Evolutionary conservation across 1,140 invertebrate genomes (phyloP), one percentile per base, ranked within the genome.

Genomic region (Conus ventricosus): DNA sequence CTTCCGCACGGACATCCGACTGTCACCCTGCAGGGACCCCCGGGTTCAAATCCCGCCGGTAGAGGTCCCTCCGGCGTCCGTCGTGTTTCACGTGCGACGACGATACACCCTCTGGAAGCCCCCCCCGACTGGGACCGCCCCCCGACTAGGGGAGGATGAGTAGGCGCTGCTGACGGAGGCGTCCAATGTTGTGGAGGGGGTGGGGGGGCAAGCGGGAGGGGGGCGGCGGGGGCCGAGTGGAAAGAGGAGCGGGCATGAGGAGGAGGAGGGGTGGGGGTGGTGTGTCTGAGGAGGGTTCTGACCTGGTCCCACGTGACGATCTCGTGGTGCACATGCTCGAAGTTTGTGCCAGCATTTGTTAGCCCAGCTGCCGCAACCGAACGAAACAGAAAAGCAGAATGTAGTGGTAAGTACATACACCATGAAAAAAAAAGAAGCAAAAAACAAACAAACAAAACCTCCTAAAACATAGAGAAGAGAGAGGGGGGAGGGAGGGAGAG

Each of bases 261-360:
- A 71, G 67, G 67, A 2, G 6, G 67, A 5, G 67, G 67, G 13
- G 11, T 0, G 67, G 67, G 20, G 20, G 67, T 13, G 13, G 67
- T n/a, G 23, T 0, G 57, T 8, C 8, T 15, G 8, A 60, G 57
- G 57, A 60, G 57, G 17, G 67, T 71, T 71, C 87, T 97, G 96
- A 98, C 97, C 53, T 98, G 94, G 91, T 98, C 97, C 93, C 98
- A 97, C 93, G 98, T 97, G 0, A 97, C 97, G 20, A 98, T 95
- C 91, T 99, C 98, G 90, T 98, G 97, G 25, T 98, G 96, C 0
- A 98, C 95, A 0, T 96, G 96, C 84, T 97, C 97, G 94, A 98
- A 98, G 93, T 98, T 98, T 98, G 84, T 97, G 97, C 95, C 95
- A 97, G 96, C 67, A 99, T 92, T 91, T 97, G 97, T 80, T 97